phyloP scores from a whole-genome alignment of 2,113 vertebrate genomes.

The Crotalus viridis region DNA sequence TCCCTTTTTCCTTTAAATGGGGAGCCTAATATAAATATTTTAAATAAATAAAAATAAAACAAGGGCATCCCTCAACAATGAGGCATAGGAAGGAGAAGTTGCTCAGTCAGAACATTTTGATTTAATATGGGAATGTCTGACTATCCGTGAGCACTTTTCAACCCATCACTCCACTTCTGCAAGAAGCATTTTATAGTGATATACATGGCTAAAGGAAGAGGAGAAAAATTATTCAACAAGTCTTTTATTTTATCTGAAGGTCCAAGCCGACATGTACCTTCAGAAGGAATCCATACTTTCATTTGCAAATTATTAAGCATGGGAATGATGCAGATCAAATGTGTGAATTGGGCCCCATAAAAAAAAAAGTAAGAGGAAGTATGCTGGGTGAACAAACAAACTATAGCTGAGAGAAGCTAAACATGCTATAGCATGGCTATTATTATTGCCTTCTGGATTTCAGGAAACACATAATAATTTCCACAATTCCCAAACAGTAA shows the following conservation, averaged over 20 bases:
- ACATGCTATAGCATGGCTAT: too few species aligned
- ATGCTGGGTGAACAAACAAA: background rate
- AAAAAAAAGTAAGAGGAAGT: background rate
- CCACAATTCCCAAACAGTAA: background rate
- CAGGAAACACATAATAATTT: background rate
- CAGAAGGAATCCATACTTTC: background rate
- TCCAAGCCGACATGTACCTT: background rate
- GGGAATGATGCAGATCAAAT: background rate
- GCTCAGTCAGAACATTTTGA: background rate
- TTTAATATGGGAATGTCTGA: background rate
- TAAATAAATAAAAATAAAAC: background rate
- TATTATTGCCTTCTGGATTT: background rate
- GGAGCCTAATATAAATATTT: background rate
- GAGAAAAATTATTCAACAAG: background rate
- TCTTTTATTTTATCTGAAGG: background rate
- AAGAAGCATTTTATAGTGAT: background rate
- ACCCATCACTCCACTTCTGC: background rate
- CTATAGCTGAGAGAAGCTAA: background rate
- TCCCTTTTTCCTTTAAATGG: background rate
- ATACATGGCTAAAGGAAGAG: background rate
- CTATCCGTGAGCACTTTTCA: background rate
- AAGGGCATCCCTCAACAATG: background rate
- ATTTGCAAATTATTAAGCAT: background rate
- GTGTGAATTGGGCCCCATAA: background rate
- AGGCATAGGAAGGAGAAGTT: background rate